Base-by-base conservation (phyloP, 2,113 vertebrate genomes). In the Phocoena phocoena region DNA sequence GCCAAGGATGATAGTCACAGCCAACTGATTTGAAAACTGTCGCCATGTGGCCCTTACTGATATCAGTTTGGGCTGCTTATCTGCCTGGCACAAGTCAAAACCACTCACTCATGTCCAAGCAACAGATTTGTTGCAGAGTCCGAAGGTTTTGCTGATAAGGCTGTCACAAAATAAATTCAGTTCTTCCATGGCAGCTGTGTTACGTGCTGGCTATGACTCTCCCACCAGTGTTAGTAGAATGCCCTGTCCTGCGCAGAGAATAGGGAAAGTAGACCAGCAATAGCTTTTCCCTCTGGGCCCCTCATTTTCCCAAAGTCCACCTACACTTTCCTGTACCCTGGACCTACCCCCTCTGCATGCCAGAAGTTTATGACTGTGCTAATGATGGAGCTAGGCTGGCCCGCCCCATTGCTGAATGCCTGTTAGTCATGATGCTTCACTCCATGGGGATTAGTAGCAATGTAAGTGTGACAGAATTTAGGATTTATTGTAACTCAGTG, bases 31-130 rank as follows among this genome's bases (percentile, higher is more conserved):
- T 77, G 63, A 88, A 93, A 95, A 44, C 47, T 38, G 7, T 92
- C 95, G 86, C 62, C 82, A 50, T 76, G 28, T 93, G 80, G 95
- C 60, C 36, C 70, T 88, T 88, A 25, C 47, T 88, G 38, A 6
- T 92, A 95, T 84, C 76, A 88, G 18, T 84, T 92, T n/a, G 28
- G 65, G n/a, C n/a, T 36, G 13, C 68, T 95, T 83, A 80, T 95
- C 84, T 94, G 38, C 53, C 70, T 55, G 14, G 55, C 81, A 28
- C 88, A 96, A 26, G 44, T 84, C 68, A 95, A 63, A 96, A 93
- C 36, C 68, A 60, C 93, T 53, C 50, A 92, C 80, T 50, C 33
- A 28, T n/a, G 63, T 94, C 58, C n/a, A 95, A 88, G 71, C 87
- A 70, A 28, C 60, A 90, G 70, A 80, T 70, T 97, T 71, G 74